phyloP scores from a whole-genome alignment of 2,888 invertebrate species.

The Allolobophora icterica region DNA sequence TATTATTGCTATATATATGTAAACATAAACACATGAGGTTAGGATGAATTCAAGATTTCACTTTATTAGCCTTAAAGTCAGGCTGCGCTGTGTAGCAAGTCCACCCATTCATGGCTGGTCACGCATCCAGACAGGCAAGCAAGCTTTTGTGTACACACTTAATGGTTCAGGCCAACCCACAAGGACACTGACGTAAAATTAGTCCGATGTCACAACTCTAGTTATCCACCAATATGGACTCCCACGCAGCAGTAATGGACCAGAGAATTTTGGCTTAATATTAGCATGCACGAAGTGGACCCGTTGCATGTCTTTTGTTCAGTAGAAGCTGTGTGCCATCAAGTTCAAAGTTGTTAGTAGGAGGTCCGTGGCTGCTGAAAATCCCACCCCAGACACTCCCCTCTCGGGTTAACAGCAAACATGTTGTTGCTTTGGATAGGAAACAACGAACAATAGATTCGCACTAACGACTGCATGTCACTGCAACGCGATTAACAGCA shows the following conservation, averaged over 20 bases:
- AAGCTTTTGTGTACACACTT: background rate
- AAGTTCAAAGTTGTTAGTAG: background rate
- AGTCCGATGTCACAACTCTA: background rate
- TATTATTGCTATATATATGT: too few species aligned
- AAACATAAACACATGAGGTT: too few species aligned
- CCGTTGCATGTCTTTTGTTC: background rate
- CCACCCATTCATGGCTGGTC: background rate
- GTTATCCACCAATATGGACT: background rate
- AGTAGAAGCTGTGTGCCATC: background rate
- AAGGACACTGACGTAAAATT: background rate
- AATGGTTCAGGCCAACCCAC: background rate
- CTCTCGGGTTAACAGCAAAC: background rate
- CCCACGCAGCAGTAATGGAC: background rate
- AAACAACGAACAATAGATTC: background rate
- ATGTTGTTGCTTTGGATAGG: background rate
- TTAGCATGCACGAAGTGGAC: background rate
- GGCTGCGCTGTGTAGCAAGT: too few species aligned
- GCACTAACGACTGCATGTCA: background rate
- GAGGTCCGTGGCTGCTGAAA: background rate
- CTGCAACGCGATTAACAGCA: background rate
- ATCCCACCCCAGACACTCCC: background rate
- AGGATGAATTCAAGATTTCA: too few species aligned
- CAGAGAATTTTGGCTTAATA: background rate
- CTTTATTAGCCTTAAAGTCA: too few species aligned
- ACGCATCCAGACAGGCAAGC: background rate